Percentiles rank a stretch among this genome's conserved stretches.
These are phyloP conservation scores for Xenopus laevis DNA, from an alignment of 2,113 vertebrate genomes.

Conservation along the genomic window DNA sequence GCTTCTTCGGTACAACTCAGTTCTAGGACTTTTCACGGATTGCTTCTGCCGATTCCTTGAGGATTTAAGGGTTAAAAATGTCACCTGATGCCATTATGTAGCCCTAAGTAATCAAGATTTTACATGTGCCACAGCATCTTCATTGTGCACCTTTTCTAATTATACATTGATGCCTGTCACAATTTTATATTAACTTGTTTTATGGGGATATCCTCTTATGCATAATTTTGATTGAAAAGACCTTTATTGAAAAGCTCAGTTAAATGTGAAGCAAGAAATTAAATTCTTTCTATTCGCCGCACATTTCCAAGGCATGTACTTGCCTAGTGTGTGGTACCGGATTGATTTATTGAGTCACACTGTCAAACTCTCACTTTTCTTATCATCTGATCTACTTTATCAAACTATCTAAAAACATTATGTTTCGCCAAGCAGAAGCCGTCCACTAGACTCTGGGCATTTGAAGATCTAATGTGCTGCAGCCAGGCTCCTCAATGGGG, in stretches of 20 bases:
- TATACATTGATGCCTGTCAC: too few relatives aligned
- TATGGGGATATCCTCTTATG: too few relatives aligned
- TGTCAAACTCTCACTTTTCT: conserved; percentile 26
- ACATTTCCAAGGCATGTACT: conserved; percentile 10
- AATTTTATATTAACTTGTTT: too few relatives aligned
- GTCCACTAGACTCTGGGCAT: conserved; percentile 39
- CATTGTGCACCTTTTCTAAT: too few relatives aligned
- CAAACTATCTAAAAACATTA: conserved; percentile 45
- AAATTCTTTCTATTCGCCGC: background rate
- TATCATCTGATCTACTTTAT: conserved; percentile 41
- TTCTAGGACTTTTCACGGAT: too few relatives aligned
- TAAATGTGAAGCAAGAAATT: conserved; percentile 15
- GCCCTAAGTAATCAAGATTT: too few relatives aligned
- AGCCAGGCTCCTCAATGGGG: conserved; percentile 43
- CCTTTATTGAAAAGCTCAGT: conserved; percentile 23
- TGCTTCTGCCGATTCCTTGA: too few relatives aligned
- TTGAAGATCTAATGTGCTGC: conserved; percentile 45
- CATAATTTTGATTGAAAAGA: background rate
- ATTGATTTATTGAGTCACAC: conserved; percentile 42
- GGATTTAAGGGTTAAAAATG: too few relatives aligned
- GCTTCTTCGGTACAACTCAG: too few relatives aligned
- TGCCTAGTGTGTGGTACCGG: conserved; percentile 16
- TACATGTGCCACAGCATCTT: too few relatives aligned
- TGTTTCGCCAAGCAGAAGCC: conserved; percentile 36
- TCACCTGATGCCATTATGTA: too few relatives aligned